Base-by-base conservation (phyloP, 2,888 invertebrate species). In the Thecocarcelia acutangulata region DNA sequence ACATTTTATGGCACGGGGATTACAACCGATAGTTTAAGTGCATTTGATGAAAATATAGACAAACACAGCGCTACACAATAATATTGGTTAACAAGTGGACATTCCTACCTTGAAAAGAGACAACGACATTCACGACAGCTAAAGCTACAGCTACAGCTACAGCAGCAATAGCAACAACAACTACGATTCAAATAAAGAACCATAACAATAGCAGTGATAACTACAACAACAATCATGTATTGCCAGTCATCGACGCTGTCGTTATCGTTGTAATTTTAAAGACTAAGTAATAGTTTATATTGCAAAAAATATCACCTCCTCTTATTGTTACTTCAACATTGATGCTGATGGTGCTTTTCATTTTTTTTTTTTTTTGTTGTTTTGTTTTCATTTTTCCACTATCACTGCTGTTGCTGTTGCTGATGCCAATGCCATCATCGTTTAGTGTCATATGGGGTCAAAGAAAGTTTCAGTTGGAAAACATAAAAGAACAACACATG, bases 31-130 rank as follows among this genome's bases (percentile, higher is more conserved):
- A 58, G 50, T 66, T 72, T 40, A 56, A 69, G 37, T 21, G 40
- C 37, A 59, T 52, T 59, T 73, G 72, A 72, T 72, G 37, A 66
- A 66, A 70, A 58, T 19, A 13, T 37, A 78, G 17, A 66, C 59
- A 66, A 72, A 33, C 13, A 56, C 40, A 59, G 19, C 2, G 9
- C 28, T 21, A 37, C 37, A 33, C 19, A 40, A 17, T 9, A 52
- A 9, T 21, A 64, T 40, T 44, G 64, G 58, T 52, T 58, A 66
- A 72, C 58, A 78, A 78, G 72, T 72, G 72, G 72, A 78, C 50
- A 44, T 37, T 15, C 46, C 48, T 66, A 61, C 13, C 59, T 64
- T 58, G 9, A 37, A 59, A 11, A 28, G n/a, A 11, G 44, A n/a
- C 50, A 75, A 15, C n/a, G n/a, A n/a, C n/a, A n/a, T n/a, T n/a